phyloP scores from a whole-genome alignment of 2,113 vertebrate species.

The Asarcornis scutulata region DNA sequence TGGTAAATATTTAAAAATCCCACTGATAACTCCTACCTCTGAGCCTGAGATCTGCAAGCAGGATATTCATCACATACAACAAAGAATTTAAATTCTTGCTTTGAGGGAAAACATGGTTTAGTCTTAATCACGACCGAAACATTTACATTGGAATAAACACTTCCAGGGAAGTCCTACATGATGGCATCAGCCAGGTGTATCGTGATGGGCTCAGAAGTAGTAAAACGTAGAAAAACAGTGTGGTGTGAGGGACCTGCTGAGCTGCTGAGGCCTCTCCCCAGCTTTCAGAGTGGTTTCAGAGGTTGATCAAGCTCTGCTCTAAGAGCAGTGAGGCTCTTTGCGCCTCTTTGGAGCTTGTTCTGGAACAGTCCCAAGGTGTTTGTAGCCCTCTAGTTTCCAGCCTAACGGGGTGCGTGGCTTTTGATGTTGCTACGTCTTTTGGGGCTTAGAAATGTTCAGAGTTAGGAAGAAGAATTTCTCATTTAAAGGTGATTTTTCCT shows the following conservation, averaged over 20 bases:
- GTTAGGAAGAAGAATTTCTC: neutral
- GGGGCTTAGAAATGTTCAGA: neutral
- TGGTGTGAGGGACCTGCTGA: neutral
- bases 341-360: neutral
- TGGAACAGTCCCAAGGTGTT: neutral
- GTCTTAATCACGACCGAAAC: neutral
- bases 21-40: neutral
- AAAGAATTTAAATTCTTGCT: neutral
- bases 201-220: neutral
- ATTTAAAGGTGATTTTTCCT: neutral
- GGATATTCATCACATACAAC: neutral
- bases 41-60: neutral
- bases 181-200: neutral
- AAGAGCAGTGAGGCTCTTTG: accelerated
- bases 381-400: neutral
- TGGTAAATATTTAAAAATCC: neutral
- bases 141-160: neutral
- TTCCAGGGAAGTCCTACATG: neutral
- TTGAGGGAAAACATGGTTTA: neutral
- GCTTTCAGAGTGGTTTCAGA: neutral
- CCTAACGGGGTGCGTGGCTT: neutral
- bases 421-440: neutral
- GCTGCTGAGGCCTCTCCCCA: neutral
- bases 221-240: neutral
- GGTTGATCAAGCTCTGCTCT: neutral